A percentile compares a stretch with the other conserved stretches of the same genome.
Conservation (phyloP, 2,888 invertebrate species). For the Corbicula japonica region DNA sequence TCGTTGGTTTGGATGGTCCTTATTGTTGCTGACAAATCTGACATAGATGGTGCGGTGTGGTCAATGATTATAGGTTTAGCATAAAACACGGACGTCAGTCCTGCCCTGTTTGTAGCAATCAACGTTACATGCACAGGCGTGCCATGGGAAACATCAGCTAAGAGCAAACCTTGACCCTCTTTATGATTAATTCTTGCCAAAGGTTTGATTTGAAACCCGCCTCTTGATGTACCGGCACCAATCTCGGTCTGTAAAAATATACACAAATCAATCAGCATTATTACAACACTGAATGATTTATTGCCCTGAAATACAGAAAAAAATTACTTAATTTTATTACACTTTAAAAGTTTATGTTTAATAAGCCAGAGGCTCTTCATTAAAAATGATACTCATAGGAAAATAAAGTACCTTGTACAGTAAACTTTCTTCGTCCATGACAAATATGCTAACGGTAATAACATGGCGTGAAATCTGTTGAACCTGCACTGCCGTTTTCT, state of each 20-base stretch:
- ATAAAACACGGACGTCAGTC: constrained; percentile 50
- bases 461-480: constrained; percentile 2
- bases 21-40: constrained; percentile 4
- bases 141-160: constrained; percentile 55
- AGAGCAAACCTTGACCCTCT: constrained; percentile 36
- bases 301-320: neutral
- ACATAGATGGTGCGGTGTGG: constrained; percentile 66
- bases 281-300: neutral
- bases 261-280: neutral
- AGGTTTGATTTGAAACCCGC: constrained; percentile 60
- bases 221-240: constrained; percentile 54
- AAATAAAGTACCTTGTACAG: constrained; percentile 10
- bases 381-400: neutral
- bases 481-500: neutral
- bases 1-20: too few relatives aligned
- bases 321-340: neutral
- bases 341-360: neutral
- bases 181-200: constrained; percentile 29
- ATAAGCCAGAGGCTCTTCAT: neutral
- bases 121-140: constrained; percentile 58
- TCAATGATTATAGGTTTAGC: constrained; percentile 61
- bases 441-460: neutral
- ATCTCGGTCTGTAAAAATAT: constrained; percentile 16
- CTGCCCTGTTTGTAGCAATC: constrained; percentile 66
- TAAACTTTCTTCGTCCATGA: constrained; percentile 15